phyloP scores from a whole-genome alignment of 2,888 invertebrate species.

The Netelia melanura region DNA sequence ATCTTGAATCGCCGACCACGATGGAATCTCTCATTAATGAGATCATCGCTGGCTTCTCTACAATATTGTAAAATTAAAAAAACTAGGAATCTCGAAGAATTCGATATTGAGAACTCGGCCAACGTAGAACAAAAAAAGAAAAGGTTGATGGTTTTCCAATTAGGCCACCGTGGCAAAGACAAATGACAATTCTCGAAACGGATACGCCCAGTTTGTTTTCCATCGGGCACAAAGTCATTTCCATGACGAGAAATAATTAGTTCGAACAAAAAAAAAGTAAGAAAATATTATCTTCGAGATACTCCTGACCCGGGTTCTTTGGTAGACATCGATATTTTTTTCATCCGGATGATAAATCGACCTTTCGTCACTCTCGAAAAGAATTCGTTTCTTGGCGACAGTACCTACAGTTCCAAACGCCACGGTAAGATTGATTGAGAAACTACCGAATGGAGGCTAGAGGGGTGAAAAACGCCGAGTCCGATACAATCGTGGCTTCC shows the following conservation, averaged over 20 bases:
- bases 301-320: not conserved
- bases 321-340: constrained; percentile 36
- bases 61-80: not conserved
- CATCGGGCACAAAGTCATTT: not conserved
- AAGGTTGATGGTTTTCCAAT: not conserved
- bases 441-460: constrained; percentile 9
- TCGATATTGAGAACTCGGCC: not conserved
- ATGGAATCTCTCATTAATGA: constrained; percentile 8
- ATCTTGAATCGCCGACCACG: not conserved
- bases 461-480: not conserved
- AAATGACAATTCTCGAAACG: no score
- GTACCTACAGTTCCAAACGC: constrained; percentile 1
- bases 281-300: not conserved
- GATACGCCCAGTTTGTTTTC: not conserved
- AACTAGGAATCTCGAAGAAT: no score
- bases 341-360: constrained; percentile 27
- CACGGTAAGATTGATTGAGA: constrained; percentile 56
- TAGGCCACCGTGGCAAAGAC: not conserved
- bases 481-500: constrained; percentile 52
- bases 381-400: constrained; percentile 18
- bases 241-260: not conserved
- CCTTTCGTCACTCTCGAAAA: constrained; percentile 7
- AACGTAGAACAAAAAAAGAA: not conserved
- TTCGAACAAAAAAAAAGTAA: not conserved
- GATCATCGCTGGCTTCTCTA: not conserved